Evolutionary conservation across 2,888 invertebrate species (phyloP).

Genomic region (Bruchidius siliquastri): DNA sequence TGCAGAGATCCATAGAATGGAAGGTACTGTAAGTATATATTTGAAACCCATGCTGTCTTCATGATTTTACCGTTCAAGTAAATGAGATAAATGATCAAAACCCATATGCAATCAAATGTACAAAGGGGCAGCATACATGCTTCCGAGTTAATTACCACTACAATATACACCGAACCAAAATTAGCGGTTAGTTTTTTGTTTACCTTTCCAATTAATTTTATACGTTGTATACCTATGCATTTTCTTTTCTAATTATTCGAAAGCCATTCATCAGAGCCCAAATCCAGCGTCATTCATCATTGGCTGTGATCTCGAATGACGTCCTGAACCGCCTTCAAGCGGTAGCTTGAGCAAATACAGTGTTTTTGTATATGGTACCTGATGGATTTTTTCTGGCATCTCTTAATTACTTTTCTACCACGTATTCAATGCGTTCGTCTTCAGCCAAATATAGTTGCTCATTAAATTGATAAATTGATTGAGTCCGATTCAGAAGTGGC

Average conservation of each 20-base stretch:
- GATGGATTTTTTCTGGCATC: neutral
- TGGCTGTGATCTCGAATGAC: neutral
- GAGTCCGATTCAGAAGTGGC: neutral
- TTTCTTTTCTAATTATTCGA: conserved; percentile 18
- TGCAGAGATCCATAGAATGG: too few relatives aligned
- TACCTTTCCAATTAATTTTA: neutral
- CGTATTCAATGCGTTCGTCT: neutral
- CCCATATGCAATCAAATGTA: neutral
- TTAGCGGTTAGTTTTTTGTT: neutral
- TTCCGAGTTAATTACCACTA: neutral
- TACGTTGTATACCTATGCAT: neutral
- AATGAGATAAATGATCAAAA: neutral
- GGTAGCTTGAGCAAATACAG: neutral
- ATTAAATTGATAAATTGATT: neutral
- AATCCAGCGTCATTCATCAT: neutral
- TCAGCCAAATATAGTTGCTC: too few relatives aligned
- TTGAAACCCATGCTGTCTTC: too few relatives aligned
- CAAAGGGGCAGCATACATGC: neutral
- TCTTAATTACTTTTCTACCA: neutral
- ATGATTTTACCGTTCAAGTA: too few relatives aligned
- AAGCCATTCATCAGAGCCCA: conserved; percentile 16
- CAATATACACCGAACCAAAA: neutral
- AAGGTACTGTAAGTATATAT: too few relatives aligned
- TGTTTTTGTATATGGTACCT: neutral
- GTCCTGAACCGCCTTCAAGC: neutral